These are phyloP conservation scores for Lycodopsis pacificus DNA, from an alignment of 2,797 vertebrate genomes.

Conservation along the genomic window DNA sequence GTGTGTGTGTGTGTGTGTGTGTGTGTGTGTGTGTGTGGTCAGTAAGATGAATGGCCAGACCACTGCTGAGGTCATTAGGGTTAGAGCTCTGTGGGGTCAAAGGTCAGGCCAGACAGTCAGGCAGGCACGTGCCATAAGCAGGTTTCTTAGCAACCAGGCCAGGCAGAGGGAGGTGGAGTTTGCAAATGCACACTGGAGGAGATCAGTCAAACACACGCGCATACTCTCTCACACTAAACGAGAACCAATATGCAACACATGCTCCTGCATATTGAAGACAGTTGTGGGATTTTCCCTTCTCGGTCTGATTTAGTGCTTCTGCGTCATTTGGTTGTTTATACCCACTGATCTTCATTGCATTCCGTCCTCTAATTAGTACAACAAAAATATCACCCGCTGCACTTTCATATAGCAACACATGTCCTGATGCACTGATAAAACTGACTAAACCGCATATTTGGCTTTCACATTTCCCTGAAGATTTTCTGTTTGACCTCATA, in stretches of 20 bases:
- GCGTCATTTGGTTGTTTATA: slow-evolving; percentile 39
- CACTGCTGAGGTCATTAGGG: slow-evolving; percentile 59
- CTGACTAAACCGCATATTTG: not conserved
- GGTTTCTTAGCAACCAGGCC: slow-evolving; percentile 75
- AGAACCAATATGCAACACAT: slow-evolving; percentile 8
- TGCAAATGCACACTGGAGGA: slow-evolving; percentile 15
- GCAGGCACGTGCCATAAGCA: slow-evolving; percentile 63
- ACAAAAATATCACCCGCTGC: slow-evolving; percentile 28
- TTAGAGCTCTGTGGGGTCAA: slow-evolving; percentile 51
- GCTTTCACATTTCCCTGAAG: not conserved
- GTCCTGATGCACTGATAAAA: not conserved
- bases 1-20: slow-evolving; percentile 27
- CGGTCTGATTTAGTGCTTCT: slow-evolving; percentile 38
- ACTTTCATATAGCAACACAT: slow-evolving; percentile 8
- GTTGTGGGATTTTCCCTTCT: slow-evolving; percentile 41
- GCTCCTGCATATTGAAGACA: slow-evolving; percentile 22
- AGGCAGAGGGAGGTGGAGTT: slow-evolving; percentile 23
- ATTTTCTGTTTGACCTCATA: not conserved
- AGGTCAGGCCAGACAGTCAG: slow-evolving; percentile 57
- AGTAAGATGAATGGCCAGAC: slow-evolving; percentile 58
- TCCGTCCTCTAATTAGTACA: slow-evolving; percentile 48
- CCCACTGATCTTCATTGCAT: slow-evolving; percentile 18
- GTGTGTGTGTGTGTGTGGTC: slow-evolving; percentile 40
- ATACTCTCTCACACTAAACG: not conserved
- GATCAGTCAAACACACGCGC: not conserved